Base-by-base conservation (phyloP, 2,113 vertebrate genomes). In the Melanerpes formicivorus region DNA sequence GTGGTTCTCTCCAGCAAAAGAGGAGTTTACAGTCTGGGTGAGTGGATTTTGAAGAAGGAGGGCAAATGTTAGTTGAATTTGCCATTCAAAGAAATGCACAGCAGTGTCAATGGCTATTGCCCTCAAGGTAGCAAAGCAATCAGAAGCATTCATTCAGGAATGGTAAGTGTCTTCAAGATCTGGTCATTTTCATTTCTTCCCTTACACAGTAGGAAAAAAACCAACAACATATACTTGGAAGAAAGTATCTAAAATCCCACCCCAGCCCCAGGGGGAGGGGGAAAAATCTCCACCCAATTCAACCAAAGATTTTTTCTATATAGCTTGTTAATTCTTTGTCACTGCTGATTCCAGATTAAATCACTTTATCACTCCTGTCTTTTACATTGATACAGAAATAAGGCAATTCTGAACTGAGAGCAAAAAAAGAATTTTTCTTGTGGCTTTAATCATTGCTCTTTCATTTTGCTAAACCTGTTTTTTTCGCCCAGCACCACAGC, bases 401-500 rank as follows among this genome's bases (percentile, higher is more conserved):
- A 30, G 1, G 0, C 2, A 3, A 46, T 52, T 74, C 42, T 21
- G 22, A 64, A 72, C 23, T n/a, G 59, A 76, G 71, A 65, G 27
- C 21, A 82, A 87, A 96, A 63, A 21, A 21, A 48, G 5, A 50
- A 50, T 22, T 58, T 50, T 94, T 29, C 63, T 76, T 67, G 54
- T 14, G 73, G 84, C 37, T 89, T 80, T 80, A 63, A 90, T 95
- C 90, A 92, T 18, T 59, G 32, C 15, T 32, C 54, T 56, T 87
- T 91, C 76, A 84, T 70, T 95, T 94, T 78, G 71, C 65, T 84
- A 90, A 95, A 77, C 4, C 3, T 30, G 7, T 66, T 84, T 74
- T 85, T 18, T 3, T 12, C 6, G 3, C 22, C 26, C 72, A 87
- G 48, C 46, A 87, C 48, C 80, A 62, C 65, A 66, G 32, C n/a